Evolutionary conservation across 2,113 vertebrate species (phyloP).

Genomic region (Anoura caudifer): DNA sequence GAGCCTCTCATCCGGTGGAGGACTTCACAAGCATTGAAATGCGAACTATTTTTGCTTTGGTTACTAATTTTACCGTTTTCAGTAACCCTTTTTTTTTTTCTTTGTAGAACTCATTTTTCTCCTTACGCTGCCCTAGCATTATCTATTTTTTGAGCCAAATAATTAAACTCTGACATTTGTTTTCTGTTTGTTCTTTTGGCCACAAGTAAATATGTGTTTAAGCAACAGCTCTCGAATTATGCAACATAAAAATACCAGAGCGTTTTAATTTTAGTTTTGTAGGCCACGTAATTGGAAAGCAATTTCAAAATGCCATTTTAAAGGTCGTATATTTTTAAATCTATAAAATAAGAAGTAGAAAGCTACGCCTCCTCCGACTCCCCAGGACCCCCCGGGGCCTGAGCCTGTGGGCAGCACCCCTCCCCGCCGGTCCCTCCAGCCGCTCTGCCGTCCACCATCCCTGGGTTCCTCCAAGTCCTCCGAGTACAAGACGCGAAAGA

Average conservation of each 20-base stretch:
- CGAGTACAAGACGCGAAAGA: not conserved
- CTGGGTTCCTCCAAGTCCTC: not conserved
- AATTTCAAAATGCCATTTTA: not conserved
- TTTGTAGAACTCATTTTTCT: not conserved
- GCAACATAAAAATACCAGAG: conserved; percentile 32
- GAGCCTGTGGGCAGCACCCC: not conserved
- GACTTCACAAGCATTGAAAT: not conserved
- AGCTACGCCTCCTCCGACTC: not conserved
- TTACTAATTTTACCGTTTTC: not conserved
- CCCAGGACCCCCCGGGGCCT: not conserved
- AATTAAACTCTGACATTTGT: conserved; percentile 35
- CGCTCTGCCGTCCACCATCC: not conserved
- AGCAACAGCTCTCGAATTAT: not conserved
- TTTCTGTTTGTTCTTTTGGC: conserved; percentile 45
- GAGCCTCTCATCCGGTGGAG: no score
- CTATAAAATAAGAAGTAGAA: not conserved
- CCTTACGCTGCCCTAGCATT: not conserved
- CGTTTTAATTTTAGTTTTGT: conserved; percentile 24
- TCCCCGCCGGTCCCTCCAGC: fast-evolving
- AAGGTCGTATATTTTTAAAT: not conserved
- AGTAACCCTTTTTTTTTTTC: not conserved
- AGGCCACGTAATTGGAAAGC: not conserved
- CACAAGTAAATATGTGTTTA: conserved; percentile 30
- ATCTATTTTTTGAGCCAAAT: conserved; percentile 16
- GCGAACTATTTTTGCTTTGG: not conserved